These are phyloP conservation scores for Myotis lucifugus DNA, from an alignment of 2,113 vertebrate species.

Conservation along the genomic window DNA sequence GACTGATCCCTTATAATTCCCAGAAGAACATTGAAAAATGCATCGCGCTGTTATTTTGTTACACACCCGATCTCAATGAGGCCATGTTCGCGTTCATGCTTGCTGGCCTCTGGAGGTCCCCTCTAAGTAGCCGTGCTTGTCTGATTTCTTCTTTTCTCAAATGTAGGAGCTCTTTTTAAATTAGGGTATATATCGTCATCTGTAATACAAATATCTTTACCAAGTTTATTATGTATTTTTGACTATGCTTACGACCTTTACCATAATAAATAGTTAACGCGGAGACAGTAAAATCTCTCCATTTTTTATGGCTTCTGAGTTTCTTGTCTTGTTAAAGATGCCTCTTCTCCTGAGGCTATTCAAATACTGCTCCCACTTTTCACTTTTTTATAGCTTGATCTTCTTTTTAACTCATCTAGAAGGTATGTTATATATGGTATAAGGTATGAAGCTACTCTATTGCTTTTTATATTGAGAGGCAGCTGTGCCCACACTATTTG, in stretches of 20 bases:
- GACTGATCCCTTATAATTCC: background rate
- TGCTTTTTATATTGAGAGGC: background rate
- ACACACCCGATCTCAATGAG: background rate
- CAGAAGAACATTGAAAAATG: background rate
- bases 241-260: background rate
- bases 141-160: constrained; percentile 7
- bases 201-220: background rate
- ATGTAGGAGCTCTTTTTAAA: background rate
- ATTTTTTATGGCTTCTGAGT: background rate
- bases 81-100: background rate
- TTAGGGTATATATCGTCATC: background rate
- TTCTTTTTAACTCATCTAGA: constrained; percentile 27
- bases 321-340: background rate
- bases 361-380: background rate
- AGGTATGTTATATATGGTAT: background rate
- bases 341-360: background rate
- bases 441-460: background rate
- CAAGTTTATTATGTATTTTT: background rate
- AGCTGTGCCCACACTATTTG: background rate
- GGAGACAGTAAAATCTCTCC: background rate
- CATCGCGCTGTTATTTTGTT: background rate
- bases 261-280: background rate
- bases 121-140: background rate
- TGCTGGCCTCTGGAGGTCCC: background rate
- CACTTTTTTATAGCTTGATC: background rate